Base-by-base conservation (phyloP, 1,140 invertebrate species). In the Coptotermes formosanus region DNA sequence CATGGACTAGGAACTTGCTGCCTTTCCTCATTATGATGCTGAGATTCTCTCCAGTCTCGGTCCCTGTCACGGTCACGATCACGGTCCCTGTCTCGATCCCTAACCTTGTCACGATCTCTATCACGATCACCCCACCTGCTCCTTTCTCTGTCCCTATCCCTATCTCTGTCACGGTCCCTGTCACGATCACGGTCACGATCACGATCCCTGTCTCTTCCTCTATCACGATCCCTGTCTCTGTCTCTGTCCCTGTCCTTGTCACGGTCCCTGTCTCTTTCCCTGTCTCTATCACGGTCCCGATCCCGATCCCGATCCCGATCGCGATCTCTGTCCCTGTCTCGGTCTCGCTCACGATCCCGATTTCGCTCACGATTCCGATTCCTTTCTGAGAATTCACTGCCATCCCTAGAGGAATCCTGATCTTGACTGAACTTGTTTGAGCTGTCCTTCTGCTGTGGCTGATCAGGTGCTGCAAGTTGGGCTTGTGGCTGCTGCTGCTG, bases 21-120 rank as follows among this genome's bases (percentile, higher is more conserved):
- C 44, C 85, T 44, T 25, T 86, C 85, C 23, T 86, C 85, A 75
- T 38, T 75, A n/a, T 75, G 64, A 75, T 84, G 83, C 52, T 84
- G 83, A 52, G 45, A 19, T n/a, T 86, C 85, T 82, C 82, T 86
- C 85, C 85, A 86, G 43, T 86, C 87, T 25, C 88, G 86, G 85
- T 88, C 88, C 82, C 89, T 89, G 19, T 85, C 87, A 43, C 85
- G 82, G 21, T 86, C 86, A 43, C 86, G 83, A 21, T 82, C 85
- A 7, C 85, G 38, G 82, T 88, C 88, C 25, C 88, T 84, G 45
- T 88, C 87, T 48, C 88, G 25, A 55, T 84, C 87, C 25, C 85
- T 69, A 55, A 64, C 82, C n/a, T 85, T 83, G 84, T 83, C 86
- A 55, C 87, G 83, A 55, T 87, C 86, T 52, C 87, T 55, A 64